A percentile compares a stretch with the other conserved stretches of the same genome.
These are phyloP conservation scores for Phrynocephalus forsythii DNA, from an alignment of 2,797 vertebrate genomes.

Conservation along the genomic window DNA sequence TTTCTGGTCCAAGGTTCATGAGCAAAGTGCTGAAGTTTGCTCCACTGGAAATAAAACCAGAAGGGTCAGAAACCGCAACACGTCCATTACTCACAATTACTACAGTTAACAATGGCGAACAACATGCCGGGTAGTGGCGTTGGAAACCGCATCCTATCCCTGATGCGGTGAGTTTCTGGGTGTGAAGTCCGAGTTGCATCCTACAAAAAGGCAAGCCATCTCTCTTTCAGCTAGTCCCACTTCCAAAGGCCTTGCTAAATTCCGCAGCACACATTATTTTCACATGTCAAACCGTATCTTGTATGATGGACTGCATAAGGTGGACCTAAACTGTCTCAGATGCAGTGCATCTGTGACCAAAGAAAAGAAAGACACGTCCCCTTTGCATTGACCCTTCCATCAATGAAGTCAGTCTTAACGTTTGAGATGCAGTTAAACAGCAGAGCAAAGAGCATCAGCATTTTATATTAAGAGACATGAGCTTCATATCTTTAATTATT, in stretches of 20 bases:
- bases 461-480: not conserved
- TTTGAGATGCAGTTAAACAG: not conserved
- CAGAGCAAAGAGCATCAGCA: not conserved
- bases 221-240: not conserved
- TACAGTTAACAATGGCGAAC: not conserved
- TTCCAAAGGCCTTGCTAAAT: not conserved
- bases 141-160: no score
- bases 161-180: not conserved
- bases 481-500: no score
- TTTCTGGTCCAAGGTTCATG: constrained; percentile 95
- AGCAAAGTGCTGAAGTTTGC: constrained; percentile 94
- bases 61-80: constrained; percentile 2
- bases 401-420: not conserved
- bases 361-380: not conserved
- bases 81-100: not conserved
- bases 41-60: constrained; percentile 80
- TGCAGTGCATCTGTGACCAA: not conserved
- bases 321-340: not conserved
- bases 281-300: not conserved
- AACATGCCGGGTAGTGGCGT: not conserved
- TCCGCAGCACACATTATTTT: not conserved
- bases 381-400: not conserved
- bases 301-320: not conserved
- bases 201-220: not conserved
- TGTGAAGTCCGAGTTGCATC: not conserved